Conservation (phyloP, 1,140 invertebrate genomes). For the Drosophila sturtevanti region DNA sequence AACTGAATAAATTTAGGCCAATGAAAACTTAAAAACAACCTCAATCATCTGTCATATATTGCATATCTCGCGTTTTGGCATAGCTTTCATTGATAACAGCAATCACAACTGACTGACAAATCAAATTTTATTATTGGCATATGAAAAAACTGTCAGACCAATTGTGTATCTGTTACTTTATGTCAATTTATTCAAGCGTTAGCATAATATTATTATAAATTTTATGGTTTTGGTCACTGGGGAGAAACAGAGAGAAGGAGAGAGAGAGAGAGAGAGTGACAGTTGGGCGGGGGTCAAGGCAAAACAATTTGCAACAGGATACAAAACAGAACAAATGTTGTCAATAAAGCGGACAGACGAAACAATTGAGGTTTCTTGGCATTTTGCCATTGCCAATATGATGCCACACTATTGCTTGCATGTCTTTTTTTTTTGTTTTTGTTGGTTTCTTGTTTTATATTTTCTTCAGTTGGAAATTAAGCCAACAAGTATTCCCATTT, state of each 20-base stretch:
- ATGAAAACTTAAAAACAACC: background rate
- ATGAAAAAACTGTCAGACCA: constrained; percentile 20
- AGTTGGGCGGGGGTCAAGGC: constrained; percentile 8
- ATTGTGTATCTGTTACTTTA: background rate
- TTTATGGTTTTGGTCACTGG: constrained; percentile 35
- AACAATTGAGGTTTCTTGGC: too few relatives aligned
- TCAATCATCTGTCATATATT: constrained; percentile 1
- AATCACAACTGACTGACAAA: constrained; percentile 1
- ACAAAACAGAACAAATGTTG: too few relatives aligned
- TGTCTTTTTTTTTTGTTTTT: too few relatives aligned
- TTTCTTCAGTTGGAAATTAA: too few relatives aligned
- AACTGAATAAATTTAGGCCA: background rate
- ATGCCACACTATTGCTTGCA: too few relatives aligned
- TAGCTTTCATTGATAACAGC: background rate
- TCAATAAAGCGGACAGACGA: too few relatives aligned
- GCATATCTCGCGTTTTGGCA: background rate
- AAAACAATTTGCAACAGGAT: background rate
- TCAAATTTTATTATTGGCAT: constrained; percentile 15
- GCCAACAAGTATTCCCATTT: too few relatives aligned
- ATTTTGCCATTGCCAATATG: too few relatives aligned
- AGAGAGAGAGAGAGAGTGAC: too few relatives aligned
- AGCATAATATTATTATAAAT: constrained; percentile 52
- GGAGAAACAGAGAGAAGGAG: background rate
- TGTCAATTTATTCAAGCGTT: constrained; percentile 35
- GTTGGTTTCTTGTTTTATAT: too few relatives aligned